Evolutionary conservation across 1,140 invertebrate species (phyloP).

Genomic region (Cheumatopsyche charites): DNA sequence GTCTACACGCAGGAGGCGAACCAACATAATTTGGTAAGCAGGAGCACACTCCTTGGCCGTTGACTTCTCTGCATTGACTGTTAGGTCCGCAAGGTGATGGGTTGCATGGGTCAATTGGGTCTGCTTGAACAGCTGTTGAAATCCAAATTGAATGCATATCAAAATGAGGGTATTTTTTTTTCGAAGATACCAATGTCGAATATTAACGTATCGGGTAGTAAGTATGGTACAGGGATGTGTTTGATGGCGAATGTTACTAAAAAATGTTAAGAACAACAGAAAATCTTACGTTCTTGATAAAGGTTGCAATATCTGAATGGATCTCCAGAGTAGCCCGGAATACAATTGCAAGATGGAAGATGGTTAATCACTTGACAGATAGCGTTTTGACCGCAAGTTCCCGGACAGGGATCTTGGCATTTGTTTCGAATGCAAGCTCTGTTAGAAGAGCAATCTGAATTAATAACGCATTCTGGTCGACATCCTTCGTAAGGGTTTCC

Average conservation of each 20-base stretch:
- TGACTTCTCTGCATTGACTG: conserved; percentile 53
- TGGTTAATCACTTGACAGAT: conserved; percentile 85
- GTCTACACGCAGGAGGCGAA: conserved; percentile 63
- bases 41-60: conserved; percentile 55
- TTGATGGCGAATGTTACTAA: too few relatives aligned
- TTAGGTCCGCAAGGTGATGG: conserved; percentile 60
- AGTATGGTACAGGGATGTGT: too few relatives aligned
- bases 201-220: too few relatives aligned
- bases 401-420: conserved; percentile 83
- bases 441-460: conserved; percentile 77
- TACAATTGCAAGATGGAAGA: conserved; percentile 80
- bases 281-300: conserved; percentile 62
- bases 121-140: conserved; percentile 68
- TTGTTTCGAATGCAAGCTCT: conserved; percentile 82
- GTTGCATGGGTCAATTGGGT: conserved; percentile 55
- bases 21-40: conserved; percentile 61
- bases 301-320: conserved; percentile 74
- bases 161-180: too few relatives aligned
- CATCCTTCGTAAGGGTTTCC: conserved; percentile 78
- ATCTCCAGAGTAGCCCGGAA: conserved; percentile 79
- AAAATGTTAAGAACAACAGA: too few relatives aligned
- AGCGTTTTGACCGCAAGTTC: conserved; percentile 80
- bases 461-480: conserved; percentile 81
- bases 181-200: too few relatives aligned
- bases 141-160: too few relatives aligned